Base-by-base conservation (phyloP, 2,113 vertebrate species). In the Dunckerocampus dactyliophorus region DNA sequence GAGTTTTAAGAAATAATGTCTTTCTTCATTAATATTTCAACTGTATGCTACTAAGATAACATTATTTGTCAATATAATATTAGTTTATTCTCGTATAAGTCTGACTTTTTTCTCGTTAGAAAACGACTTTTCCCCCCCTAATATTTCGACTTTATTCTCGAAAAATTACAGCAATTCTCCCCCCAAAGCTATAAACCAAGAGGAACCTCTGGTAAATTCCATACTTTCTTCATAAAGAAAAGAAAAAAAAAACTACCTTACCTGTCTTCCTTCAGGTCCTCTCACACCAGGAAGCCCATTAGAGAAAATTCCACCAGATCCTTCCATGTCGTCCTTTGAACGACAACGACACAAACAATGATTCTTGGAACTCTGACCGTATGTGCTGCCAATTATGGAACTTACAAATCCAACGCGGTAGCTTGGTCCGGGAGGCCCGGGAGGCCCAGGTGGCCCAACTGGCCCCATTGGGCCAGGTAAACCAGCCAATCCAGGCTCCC, bases 311-410 rank as follows among this genome's bases (percentile, higher is more conserved):
- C 80, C 60, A 42, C 92, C 93, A 0, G 95, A 99, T 10, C 91
- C 93, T 74, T 99, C 96, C 93, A 96, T 95, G 75, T 99, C 96
- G 0, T 92, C 92, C 95, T 98, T 62, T 42, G 73, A 58, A 83
- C 60, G 66, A 8, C 20, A n/a, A 28, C 15, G 7, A 49, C 20
- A 49, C n/a, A n/a, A 49, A 49, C 16, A 13, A 49, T 19, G 17
- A 20, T 19, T 21, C 11, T 19, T 8, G n/a, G 3, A n/a, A 49
- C 17, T 19, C 7, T n/a, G 17, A 4, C 15, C 47, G 6, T 14
- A 20, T 12, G 8, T 28, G n/a, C 4, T 14, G 45, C 17, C 45
- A 47, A 10, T 6, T 28, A 28, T 28, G 24, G 9, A 67, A 95
- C 97, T 95, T 82, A 99, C 97, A 91, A 98, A 97, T 82, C 94